Percentiles rank a stretch among this genome's conserved stretches.
phyloP scores from a whole-genome alignment of 1,140 invertebrate species.

The Ostrea edulis region DNA sequence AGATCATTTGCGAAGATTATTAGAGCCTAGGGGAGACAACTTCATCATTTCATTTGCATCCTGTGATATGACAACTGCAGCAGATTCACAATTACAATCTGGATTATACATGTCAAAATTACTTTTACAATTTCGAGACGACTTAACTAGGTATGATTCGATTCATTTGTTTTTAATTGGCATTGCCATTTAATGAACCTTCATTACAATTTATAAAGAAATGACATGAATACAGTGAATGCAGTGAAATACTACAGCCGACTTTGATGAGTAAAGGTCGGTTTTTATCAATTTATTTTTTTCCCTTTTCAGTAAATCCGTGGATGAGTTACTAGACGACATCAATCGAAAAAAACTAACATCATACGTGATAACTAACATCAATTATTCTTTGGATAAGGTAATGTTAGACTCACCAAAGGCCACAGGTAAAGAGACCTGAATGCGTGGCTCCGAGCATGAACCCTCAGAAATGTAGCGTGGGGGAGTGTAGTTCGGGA shows the following conservation, averaged over 20 bases:
- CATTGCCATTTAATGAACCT: neutral
- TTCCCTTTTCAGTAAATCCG: constrained; percentile 21
- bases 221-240: neutral
- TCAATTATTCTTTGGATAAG: neutral
- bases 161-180: neutral
- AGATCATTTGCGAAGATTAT: neutral
- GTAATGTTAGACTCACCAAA: constrained; percentile 17
- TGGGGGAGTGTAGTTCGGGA: neutral
- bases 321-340: neutral
- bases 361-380: neutral
- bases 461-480: neutral
- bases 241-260: neutral
- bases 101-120: neutral
- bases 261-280: neutral
- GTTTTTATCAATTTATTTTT: neutral
- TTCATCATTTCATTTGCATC: neutral
- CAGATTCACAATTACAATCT: neutral
- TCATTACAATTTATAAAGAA: no score
- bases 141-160: neutral
- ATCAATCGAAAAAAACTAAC: neutral
- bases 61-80: neutral
- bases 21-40: constrained; percentile 8
- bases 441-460: neutral
- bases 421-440: neutral
- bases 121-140: neutral